These are phyloP conservation scores for Trinorchestia longiramus DNA, from an alignment of 1,140 invertebrate genomes.

Conservation along the genomic window DNA sequence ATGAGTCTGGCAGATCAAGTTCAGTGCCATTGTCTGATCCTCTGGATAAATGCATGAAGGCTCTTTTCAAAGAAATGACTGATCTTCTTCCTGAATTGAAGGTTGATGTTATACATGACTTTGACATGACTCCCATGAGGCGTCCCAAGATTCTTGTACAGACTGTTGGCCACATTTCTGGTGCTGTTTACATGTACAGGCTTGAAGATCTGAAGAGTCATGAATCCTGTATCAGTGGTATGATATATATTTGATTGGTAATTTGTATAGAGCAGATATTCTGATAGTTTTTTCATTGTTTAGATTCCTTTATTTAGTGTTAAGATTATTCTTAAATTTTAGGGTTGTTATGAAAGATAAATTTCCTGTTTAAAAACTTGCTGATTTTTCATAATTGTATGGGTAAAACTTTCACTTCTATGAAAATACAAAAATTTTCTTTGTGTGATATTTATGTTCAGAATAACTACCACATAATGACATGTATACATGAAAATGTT, in stretches of 20 bases:
- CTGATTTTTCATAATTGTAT: no score
- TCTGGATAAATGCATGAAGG: slow-evolving; percentile 55
- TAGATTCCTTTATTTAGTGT: background rate
- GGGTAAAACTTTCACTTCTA: no score
- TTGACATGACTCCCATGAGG: slow-evolving; percentile 54
- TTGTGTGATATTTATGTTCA: background rate
- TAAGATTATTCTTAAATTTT: background rate
- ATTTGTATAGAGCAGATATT: background rate
- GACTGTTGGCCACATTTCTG: slow-evolving; percentile 53
- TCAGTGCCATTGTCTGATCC: slow-evolving; percentile 3
- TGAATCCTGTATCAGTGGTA: background rate
- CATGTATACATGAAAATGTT: no score
- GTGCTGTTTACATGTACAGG: slow-evolving; percentile 47
- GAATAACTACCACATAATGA: background rate
- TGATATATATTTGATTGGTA: background rate
- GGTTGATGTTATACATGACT: slow-evolving; percentile 55
- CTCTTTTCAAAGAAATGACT: slow-evolving; percentile 12
- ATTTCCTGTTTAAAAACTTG: no score
- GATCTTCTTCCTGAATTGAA: slow-evolving; percentile 16
- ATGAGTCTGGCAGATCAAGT: background rate
- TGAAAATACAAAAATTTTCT: no score
- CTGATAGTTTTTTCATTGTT: background rate
- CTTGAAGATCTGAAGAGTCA: background rate
- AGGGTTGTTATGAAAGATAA: no score
- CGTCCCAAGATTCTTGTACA: slow-evolving; percentile 54